Base-by-base conservation (phyloP, 2,797 vertebrate genomes). In the Amphiprion clarkii region DNA sequence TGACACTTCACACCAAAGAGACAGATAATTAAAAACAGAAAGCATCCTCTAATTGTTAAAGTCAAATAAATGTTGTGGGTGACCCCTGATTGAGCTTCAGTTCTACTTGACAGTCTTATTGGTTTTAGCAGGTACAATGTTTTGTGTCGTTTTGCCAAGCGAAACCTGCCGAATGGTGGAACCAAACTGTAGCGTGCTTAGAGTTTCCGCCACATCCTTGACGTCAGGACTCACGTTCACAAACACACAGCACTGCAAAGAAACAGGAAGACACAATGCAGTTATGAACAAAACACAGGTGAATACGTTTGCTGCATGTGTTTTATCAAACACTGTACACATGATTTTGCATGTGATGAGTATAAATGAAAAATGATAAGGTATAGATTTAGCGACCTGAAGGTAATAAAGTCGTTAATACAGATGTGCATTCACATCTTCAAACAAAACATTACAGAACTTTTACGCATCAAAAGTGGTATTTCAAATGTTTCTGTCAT, bases 101-200 rank as follows among this genome's bases (percentile, higher is more conserved):
- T 56, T 52, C 62, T 77, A 53, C 49, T 70, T 78, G 17, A 9
- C 62, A 0, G 39, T 7, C 78, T 76, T 88, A 74, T 55, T 77
- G 71, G 17, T 80, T 63, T 82, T 91, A 0, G 74, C 31, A 1
- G 78, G 85, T 0, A 40, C 21, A 16, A 90, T 23, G 74, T 93
- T 88, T 62, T 89, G 90, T 0, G 82, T 21, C 0, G 89, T 85
- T 64, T 85, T 92, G 9, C 92, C 90, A 0, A 94, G 89, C 0
- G 83, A 82, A n/a, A 94, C 87, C 73, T 94, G 92, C 2, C 88
- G 87, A 6, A 94, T 81, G 65, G 89, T 79, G 42, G 92, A 88
- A 1, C 92, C 93, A 39, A 94, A 93, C 87, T 94, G 92, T 69
- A 95, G 89, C 10, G 93, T 90, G 80, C 89, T 93, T 29, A 93